phyloP scores from a whole-genome alignment of 2,888 invertebrate genomes.

The Apodemia zela region DNA sequence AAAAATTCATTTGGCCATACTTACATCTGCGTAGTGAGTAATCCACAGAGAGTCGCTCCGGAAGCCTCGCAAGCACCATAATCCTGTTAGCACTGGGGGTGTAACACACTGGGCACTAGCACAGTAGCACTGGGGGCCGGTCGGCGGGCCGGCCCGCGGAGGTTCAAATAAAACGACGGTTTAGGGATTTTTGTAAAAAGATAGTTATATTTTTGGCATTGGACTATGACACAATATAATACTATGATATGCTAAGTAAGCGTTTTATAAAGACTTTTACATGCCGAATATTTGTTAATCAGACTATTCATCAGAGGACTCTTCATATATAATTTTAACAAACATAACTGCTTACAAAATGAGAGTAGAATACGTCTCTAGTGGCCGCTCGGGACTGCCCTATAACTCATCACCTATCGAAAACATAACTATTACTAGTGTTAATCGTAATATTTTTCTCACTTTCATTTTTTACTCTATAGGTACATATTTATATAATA shows the following conservation, averaged over 20 bases:
- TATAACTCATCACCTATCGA: constrained; percentile 68
- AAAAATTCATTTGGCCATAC: constrained; percentile 25
- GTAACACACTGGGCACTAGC: constrained; percentile 26
- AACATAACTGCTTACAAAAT: constrained; percentile 78
- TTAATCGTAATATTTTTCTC: constrained; percentile 78
- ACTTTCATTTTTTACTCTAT: constrained; percentile 77
- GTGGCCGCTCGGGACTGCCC: constrained; percentile 62
- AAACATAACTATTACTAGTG: constrained; percentile 76
- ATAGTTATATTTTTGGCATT: constrained; percentile 81
- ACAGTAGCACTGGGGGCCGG: constrained; percentile 24
- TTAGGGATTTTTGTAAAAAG: constrained; percentile 79
- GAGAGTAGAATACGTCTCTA: constrained; percentile 69
- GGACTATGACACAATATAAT: constrained; percentile 81
- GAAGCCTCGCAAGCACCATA: constrained; percentile 20
- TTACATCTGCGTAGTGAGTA: constrained; percentile 24
- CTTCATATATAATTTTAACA: constrained; percentile 78
- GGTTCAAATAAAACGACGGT: constrained; percentile 72
- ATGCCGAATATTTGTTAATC: constrained; percentile 80
- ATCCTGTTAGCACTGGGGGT: constrained; percentile 19
- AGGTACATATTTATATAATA: constrained; percentile 77
- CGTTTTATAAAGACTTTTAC: constrained; percentile 81
- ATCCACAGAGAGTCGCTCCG: constrained; percentile 25
- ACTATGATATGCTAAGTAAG: constrained; percentile 81
- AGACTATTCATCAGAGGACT: constrained; percentile 80
- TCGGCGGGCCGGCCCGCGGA: constrained; percentile 35